phyloP scores from a whole-genome alignment of 2,797 vertebrate species.

The Etheostoma perlongum region DNA sequence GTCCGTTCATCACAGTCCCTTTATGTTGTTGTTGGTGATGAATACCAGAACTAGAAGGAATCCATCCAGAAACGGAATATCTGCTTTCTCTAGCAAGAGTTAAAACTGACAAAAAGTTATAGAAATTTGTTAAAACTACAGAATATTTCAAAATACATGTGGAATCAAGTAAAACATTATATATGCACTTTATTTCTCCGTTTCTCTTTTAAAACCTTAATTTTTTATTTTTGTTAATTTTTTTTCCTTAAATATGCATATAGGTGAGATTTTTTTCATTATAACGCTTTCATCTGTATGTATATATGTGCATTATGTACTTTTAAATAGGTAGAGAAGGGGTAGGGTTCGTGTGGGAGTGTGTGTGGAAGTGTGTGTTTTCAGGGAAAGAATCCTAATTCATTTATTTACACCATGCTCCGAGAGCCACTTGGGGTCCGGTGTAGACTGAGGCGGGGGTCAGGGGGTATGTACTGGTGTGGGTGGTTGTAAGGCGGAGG shows the following conservation, averaged over 20 bases:
- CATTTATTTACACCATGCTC: slow-evolving; percentile 91
- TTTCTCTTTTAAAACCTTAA: slow-evolving; percentile 74
- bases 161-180: slow-evolving; percentile 78
- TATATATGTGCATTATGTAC: slow-evolving; percentile 85
- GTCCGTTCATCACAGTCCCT: slow-evolving; percentile 51
- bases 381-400: slow-evolving; percentile 38
- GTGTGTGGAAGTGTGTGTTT: slow-evolving; percentile 36
- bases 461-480: slow-evolving; percentile 94
- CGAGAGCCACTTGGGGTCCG: slow-evolving; percentile 94
- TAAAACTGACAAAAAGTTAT: slow-evolving; percentile 84
- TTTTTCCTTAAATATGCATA: slow-evolving; percentile 84
- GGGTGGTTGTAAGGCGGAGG: slow-evolving; percentile 97
- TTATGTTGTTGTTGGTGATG: slow-evolving; percentile 32
- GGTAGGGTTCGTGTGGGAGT: slow-evolving; percentile 21
- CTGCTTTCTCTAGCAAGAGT: slow-evolving; percentile 66
- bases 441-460: slow-evolving; percentile 91
- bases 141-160: slow-evolving; percentile 87
- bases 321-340: slow-evolving; percentile 61
- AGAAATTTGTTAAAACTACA: slow-evolving; percentile 88
- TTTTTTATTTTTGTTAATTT: slow-evolving; percentile 55
- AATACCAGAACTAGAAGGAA: slow-evolving; percentile 55
- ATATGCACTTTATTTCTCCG: slow-evolving; percentile 68
- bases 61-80: slow-evolving; percentile 55
- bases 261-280: slow-evolving; percentile 75
- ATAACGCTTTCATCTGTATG: slow-evolving; percentile 81